Evolutionary conservation across 2,113 vertebrate species (phyloP).

Genomic region (Eptesicus fuscus): DNA sequence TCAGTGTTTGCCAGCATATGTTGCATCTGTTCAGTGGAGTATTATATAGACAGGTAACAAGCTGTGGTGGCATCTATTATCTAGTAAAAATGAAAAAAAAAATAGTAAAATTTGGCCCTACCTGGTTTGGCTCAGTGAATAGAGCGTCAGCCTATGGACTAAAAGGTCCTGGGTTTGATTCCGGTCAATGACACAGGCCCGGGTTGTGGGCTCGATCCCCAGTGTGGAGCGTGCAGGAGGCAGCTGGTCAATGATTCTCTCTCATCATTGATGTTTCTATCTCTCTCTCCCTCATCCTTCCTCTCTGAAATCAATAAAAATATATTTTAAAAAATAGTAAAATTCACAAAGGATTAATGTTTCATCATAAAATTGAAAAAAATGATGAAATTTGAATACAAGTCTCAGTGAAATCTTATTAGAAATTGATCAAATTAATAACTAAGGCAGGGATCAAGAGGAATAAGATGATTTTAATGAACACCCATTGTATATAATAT

Average conservation of each 20-base stretch:
- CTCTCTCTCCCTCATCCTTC: too few species aligned
- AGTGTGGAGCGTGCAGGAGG: too few species aligned
- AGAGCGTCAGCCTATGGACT: too few species aligned
- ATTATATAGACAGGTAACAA: background rate
- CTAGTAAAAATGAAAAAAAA: background rate
- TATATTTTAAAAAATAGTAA: background rate
- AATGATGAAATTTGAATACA: background rate
- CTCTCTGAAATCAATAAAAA: too few species aligned
- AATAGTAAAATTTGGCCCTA: background rate
- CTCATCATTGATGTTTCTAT: too few species aligned
- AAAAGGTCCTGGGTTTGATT: too few species aligned
- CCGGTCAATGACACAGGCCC: too few species aligned
- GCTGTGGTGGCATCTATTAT: background rate
- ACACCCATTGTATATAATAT: background rate
- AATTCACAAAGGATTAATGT: constrained; percentile 2
- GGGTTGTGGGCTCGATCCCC: too few species aligned
- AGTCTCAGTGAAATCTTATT: background rate
- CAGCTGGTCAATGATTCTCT: too few species aligned
- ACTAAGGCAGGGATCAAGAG: background rate
- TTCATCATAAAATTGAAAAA: background rate
- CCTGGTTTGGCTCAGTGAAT: too few species aligned
- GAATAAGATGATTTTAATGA: constrained; percentile 31
- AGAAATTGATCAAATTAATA: constrained; percentile 23
- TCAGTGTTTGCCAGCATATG: background rate
- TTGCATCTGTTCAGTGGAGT: background rate